Conservation (phyloP, 2,113 vertebrate species). For the Anguilla japonica region DNA sequence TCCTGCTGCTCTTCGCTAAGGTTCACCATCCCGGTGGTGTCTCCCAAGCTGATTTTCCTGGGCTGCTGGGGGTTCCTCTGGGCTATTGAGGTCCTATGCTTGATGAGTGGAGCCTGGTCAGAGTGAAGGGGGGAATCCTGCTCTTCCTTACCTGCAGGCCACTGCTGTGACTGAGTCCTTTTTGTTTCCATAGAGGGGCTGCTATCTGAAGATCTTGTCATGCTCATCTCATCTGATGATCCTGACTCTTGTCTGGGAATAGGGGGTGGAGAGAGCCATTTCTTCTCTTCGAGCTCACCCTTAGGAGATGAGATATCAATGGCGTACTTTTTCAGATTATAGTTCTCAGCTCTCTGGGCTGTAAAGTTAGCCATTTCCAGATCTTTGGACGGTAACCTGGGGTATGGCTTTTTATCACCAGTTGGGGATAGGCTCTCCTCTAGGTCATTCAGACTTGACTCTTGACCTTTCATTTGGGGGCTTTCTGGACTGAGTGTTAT, state of each 20-base stretch:
- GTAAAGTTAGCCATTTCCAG: slow-evolving; percentile 20
- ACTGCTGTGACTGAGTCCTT: slow-evolving; percentile 25
- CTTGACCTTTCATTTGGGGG: slow-evolving; percentile 25
- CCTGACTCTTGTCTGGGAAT: slow-evolving; percentile 29
- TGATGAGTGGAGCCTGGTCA: slow-evolving; percentile 45
- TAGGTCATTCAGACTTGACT: slow-evolving; percentile 21
- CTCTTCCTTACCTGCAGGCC: slow-evolving; percentile 28
- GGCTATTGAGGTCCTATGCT: slow-evolving; percentile 43
- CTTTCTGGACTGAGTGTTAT: slow-evolving; percentile 51
- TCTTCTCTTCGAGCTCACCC: not conserved
- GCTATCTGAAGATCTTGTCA: slow-evolving; percentile 24
- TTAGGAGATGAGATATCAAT: slow-evolving; percentile 25
- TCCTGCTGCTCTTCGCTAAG: slow-evolving; percentile 47
- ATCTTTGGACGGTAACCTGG: slow-evolving; percentile 41
- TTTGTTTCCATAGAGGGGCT: slow-evolving; percentile 38
- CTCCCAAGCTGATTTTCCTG: slow-evolving; percentile 52
- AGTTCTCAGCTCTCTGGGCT: slow-evolving; percentile 10
- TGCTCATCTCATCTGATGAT: not conserved
- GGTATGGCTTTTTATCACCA: slow-evolving; percentile 34
- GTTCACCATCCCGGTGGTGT: slow-evolving; percentile 45
- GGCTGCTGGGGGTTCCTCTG: slow-evolving; percentile 38
- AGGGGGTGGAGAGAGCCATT: slow-evolving; percentile 22
- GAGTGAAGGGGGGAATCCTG: slow-evolving; percentile 34
- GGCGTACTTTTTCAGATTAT: slow-evolving; percentile 14
- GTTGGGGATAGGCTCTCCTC: slow-evolving; percentile 16